A percentile compares a stretch with the other conserved stretches of the same genome.
These are phyloP conservation scores for Psilopsiagon aurifrons DNA, from an alignment of 2,113 vertebrate species.

Conservation along the genomic window DNA sequence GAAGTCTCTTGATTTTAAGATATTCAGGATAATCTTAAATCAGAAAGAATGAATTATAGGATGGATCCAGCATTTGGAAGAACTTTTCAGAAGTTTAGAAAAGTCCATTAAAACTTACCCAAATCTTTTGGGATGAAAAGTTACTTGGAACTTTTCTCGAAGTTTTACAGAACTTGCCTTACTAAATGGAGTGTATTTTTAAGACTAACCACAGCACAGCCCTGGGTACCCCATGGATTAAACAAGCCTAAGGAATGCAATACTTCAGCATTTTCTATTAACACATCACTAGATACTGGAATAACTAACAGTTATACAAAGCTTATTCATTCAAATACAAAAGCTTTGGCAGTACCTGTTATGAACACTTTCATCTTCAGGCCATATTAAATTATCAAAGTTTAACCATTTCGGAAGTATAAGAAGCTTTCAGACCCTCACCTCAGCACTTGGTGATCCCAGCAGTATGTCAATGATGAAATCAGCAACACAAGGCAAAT, in stretches of 20 bases:
- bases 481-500: conserved; percentile 91
- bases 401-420: background rate
- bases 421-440: conserved; percentile 55
- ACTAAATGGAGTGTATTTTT: background rate
- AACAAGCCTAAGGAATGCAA: background rate
- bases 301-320: background rate
- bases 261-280: background rate
- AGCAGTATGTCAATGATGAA: conserved; percentile 98
- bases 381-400: background rate
- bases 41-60: background rate
- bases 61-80: background rate
- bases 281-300: background rate
- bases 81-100: background rate
- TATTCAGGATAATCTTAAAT: background rate
- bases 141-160: background rate
- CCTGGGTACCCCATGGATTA: background rate
- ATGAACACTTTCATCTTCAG: background rate
- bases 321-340: background rate
- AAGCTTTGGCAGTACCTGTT: background rate
- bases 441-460: conserved; percentile 94
- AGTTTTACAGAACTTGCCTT: background rate
- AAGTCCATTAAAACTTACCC: background rate
- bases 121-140: background rate
- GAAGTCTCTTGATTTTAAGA: background rate
- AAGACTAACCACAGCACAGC: background rate